phyloP scores from a whole-genome alignment of 37 sponge, comb jelly and placozoan genomes.

The Hormiphora californensis region DNA sequence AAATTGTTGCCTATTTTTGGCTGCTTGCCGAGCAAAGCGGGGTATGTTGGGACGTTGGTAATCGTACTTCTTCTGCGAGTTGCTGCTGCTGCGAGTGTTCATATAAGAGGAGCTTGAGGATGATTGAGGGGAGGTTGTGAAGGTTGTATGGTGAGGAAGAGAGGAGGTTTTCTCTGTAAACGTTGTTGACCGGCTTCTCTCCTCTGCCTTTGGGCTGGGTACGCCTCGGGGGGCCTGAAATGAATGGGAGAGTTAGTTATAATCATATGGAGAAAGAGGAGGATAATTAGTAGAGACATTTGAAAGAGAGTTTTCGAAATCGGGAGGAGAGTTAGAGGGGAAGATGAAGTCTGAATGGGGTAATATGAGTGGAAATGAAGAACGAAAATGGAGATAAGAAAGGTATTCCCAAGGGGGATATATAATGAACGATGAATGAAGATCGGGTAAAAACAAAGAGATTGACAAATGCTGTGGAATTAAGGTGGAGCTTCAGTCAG shows the following conservation, averaged over 20 bases:
- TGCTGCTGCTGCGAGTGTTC: neutral
- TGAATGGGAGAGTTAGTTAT: neutral
- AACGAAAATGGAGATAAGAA: too few relatives aligned
- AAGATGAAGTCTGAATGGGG: too few relatives aligned
- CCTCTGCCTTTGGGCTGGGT: neutral
- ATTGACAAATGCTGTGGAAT: too few relatives aligned
- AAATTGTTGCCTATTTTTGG: neutral
- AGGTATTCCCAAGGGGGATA: too few relatives aligned
- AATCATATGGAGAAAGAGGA: neutral
- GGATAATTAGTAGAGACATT: too few relatives aligned
- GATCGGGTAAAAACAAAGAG: too few relatives aligned
- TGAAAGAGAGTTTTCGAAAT: too few relatives aligned
- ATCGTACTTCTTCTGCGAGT: slow-evolving; percentile 51
- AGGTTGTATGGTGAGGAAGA: neutral
- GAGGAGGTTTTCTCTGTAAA: neutral
- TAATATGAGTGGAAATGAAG: too few relatives aligned
- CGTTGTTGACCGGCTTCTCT: neutral
- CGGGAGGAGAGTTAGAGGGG: too few relatives aligned
- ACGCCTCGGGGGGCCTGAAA: neutral
- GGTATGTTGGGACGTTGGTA: slow-evolving; percentile 51
- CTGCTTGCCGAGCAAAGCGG: slow-evolving; percentile 27
- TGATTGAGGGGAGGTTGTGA: neutral
- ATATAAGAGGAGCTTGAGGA: neutral
- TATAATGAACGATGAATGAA: too few relatives aligned
- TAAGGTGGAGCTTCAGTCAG: too few relatives aligned